phyloP scores from a whole-genome alignment of 2,113 vertebrate species.

The Ictalurus furcatus region DNA sequence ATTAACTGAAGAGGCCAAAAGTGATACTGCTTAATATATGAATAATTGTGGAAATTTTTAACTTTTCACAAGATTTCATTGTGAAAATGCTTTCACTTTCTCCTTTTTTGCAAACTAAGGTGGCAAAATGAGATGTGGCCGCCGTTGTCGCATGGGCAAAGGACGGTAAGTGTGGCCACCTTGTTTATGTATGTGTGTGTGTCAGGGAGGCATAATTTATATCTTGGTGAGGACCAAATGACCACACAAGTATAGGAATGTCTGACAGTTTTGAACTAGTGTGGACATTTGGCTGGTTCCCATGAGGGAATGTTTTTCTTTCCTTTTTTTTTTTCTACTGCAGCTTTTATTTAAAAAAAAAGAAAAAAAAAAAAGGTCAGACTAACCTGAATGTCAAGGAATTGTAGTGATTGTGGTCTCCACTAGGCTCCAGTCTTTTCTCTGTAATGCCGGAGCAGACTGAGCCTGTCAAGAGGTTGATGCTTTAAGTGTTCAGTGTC shows the following conservation, averaged over 20 bases:
- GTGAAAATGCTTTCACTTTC: not conserved
- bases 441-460: conserved; percentile 1
- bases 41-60: not conserved
- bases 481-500: not conserved
- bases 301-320: not conserved
- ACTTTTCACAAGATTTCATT: not conserved
- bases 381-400: not conserved
- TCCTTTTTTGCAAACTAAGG: conserved; percentile 31
- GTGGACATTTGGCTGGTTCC: not conserved
- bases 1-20: not conserved
- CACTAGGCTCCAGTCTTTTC: conserved; percentile 7
- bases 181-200: not conserved
- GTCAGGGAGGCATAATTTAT: not conserved
- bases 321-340: not conserved
- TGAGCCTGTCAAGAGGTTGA: not conserved
- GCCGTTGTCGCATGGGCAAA: conserved; percentile 18
- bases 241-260: not conserved
- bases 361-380: not conserved
- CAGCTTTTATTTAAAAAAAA: not conserved
- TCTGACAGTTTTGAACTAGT: not conserved
- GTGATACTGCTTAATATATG: not conserved
- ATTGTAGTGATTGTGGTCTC: not conserved
- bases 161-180: conserved; percentile 44
- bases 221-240: not conserved
- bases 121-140: conserved; percentile 43